Evolutionary conservation across 1,140 invertebrate species (phyloP).

Genomic region (Bombyx mori): ASM3026992v2 NC_085111.1:11309001-11309500

Average conservation of each 20-base stretch:
- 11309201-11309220: not conserved
- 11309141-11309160: slow-evolving; percentile 34
- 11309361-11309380: no score
- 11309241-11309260: slow-evolving; percentile 1
- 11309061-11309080: slow-evolving; percentile 48
- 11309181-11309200: slow-evolving; percentile 10
- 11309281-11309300: no score
- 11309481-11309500: no score
- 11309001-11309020: slow-evolving; percentile 42
- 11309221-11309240: slow-evolving; percentile 1
- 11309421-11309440: no score
- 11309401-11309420: no score
- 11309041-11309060: slow-evolving; percentile 61
- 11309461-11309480: no score
- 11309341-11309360: no score
- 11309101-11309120: slow-evolving; percentile 57
- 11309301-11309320: no score
- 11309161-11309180: slow-evolving; percentile 23
- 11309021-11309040: slow-evolving; percentile 46
- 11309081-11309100: slow-evolving; percentile 66
- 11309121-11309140: slow-evolving; percentile 31
- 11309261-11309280: not conserved
- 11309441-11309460: no score
- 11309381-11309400: no score
- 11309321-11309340: no score